These are phyloP conservation scores for Scylla paramamosain DNA, from an alignment of 1,140 invertebrate genomes.

Conservation along the genomic window DNA sequence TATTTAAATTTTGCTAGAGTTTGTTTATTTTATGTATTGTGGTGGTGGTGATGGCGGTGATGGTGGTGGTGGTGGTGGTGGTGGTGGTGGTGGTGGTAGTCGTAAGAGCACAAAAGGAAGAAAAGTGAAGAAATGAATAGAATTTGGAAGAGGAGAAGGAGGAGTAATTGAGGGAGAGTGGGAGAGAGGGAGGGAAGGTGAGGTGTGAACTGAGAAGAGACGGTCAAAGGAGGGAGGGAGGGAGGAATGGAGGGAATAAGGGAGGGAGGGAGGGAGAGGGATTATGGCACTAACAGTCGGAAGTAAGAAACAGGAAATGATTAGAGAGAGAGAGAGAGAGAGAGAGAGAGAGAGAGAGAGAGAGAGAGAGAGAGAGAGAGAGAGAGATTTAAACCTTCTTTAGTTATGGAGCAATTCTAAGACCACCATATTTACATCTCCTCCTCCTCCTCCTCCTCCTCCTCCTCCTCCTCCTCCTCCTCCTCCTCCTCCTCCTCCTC, in stretches of 20 bases:
- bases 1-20: neutral
- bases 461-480: neutral
- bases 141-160: neutral
- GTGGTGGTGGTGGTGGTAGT: no score
- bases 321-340: neutral
- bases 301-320: constrained; percentile 28
- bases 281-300: constrained; percentile 25
- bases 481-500: neutral
- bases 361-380: neutral
- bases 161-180: neutral
- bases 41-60: no score
- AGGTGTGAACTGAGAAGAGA: neutral
- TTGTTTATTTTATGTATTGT: neutral
- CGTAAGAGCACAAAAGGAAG: neutral
- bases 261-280: neutral
- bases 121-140: neutral
- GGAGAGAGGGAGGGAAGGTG: neutral
- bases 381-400: neutral
- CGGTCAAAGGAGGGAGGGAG: neutral
- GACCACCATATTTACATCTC: neutral
- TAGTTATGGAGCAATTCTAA: neutral
- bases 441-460: constrained; percentile 10
- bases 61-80: no score
- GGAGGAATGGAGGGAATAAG: neutral
- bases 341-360: neutral